Base-by-base conservation (phyloP, 2,888 invertebrate genomes). In the Drymonia ruficornis region DNA sequence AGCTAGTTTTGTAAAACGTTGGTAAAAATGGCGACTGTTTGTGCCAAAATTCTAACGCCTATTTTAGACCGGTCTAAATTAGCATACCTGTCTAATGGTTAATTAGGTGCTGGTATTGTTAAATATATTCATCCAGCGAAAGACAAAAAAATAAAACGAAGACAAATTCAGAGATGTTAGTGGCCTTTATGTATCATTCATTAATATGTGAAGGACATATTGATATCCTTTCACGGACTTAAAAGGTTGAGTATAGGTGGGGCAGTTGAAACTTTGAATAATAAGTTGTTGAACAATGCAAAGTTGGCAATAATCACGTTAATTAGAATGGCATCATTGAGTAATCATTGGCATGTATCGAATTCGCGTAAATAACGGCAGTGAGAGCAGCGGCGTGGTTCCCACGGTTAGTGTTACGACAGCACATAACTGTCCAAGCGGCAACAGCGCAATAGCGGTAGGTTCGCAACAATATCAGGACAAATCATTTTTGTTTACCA, bases 331-430 rank as follows among this genome's bases (percentile, higher is more conserved):
- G 18, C 18, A 23, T 43, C 18, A 43, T 18, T 36, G 18, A 16
- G 48, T 34, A 18, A 29, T n/a, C 15, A 13, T 49, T 19, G 19
- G 23, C 23, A 18, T 19, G 49, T 36, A 38, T 38, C 29, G 53
- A 56, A 54, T 55, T 55, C 61, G 51, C 57, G 56, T 54, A 61
- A 63, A 53, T 72, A 74, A 75, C 75, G 70, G 64, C 52, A 63
- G 54, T 59, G 58, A 45, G 53, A 53, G 56, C 57, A 63, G 62
- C 65, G 57, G 61, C 68, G 68, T 62, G 56, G 63, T 59, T 81
- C 76, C 62, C 79, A 80, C 77, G 78, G 72, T 76, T 67, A 65
- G 62, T 75, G 59, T 75, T 68, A 72, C 70, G 71, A 59, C 53
- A 53, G 57, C 64, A 40, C 11, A 58, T 70, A 79, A 78, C 79